A percentile compares a stretch with the other conserved stretches of the same genome.
Evolutionary conservation across 2,888 invertebrate species (phyloP).

Genomic region (Plemyria rubiginata): DNA sequence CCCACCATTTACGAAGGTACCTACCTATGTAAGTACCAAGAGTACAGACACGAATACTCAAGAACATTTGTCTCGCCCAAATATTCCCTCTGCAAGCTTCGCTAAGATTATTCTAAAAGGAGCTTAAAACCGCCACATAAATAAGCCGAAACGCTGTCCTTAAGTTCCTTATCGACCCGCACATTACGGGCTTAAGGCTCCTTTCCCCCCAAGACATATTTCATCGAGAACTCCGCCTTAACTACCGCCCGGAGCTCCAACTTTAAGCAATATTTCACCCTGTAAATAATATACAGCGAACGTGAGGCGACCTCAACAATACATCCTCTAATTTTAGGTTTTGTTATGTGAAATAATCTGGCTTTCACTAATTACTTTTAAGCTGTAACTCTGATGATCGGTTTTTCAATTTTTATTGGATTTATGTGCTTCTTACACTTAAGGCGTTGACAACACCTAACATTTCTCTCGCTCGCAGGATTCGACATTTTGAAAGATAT

Average conservation of each 20-base stretch:
- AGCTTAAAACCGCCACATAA: constrained; percentile 34
- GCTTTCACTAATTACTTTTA: constrained; percentile 19
- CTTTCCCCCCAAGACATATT: constrained; percentile 81
- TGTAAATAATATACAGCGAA: constrained; percentile 75
- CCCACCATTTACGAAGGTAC: too few species aligned
- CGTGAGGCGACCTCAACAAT: constrained; percentile 50
- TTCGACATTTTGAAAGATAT: too few species aligned
- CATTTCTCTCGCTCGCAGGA: too few species aligned
- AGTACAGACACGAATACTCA: neutral
- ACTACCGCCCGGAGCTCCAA: constrained; percentile 67
- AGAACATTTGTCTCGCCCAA: neutral
- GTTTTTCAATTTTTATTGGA: too few species aligned
- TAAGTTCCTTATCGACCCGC: constrained; percentile 70
- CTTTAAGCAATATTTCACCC: constrained; percentile 77
- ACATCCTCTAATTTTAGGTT: constrained; percentile 28
- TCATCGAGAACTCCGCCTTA: constrained; percentile 80
- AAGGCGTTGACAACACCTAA: too few species aligned
- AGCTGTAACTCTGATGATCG: neutral
- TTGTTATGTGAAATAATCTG: constrained; percentile 22
- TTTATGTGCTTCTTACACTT: too few species aligned
- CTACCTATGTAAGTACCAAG: too few species aligned
- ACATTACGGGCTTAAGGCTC: constrained; percentile 74
- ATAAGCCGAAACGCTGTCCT: constrained; percentile 49
- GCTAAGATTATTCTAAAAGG: constrained; percentile 27
- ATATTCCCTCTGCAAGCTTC: constrained; percentile 1